phyloP scores from a whole-genome alignment of 53 echinoderm and acorn worm genomes.

The Crossaster papposus region DNA sequence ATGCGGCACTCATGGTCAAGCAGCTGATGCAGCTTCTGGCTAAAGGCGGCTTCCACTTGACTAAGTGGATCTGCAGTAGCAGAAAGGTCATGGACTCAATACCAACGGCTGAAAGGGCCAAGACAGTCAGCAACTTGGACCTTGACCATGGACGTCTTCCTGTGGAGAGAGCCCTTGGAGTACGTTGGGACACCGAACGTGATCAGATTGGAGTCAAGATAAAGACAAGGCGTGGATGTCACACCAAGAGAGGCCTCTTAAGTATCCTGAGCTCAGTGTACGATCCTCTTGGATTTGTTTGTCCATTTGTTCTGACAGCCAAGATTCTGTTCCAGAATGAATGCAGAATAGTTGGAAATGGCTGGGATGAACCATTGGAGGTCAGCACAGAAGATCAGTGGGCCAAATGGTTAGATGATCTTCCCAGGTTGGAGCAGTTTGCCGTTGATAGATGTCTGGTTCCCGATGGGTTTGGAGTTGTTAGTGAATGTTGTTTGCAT shows the following conservation, averaged over 20 bases:
- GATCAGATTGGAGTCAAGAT: slow-evolving; percentile 49
- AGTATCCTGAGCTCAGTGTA: slow-evolving; percentile 60
- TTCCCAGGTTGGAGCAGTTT: slow-evolving; percentile 38
- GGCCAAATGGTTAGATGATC: slow-evolving; percentile 33
- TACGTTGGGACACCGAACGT: slow-evolving; percentile 33
- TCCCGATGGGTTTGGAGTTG: slow-evolving; percentile 26
- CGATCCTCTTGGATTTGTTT: slow-evolving; percentile 57
- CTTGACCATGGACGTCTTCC: slow-evolving; percentile 59
- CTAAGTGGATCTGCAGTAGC: slow-evolving; percentile 61
- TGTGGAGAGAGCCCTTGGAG: slow-evolving; percentile 59
- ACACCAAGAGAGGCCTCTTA: slow-evolving; percentile 58
- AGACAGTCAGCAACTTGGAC: slow-evolving; percentile 39
- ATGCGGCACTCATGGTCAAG: slow-evolving; percentile 26
- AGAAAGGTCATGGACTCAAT: slow-evolving; percentile 41
- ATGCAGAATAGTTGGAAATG: slow-evolving; percentile 23
- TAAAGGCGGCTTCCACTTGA: slow-evolving; percentile 61
- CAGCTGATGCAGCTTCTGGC: slow-evolving; percentile 18
- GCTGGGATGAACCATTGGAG: slow-evolving; percentile 52
- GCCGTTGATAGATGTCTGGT: slow-evolving; percentile 33
- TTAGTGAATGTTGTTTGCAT: slow-evolving; percentile 23
- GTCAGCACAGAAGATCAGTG: background rate
- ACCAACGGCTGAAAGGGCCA: slow-evolving; percentile 45
- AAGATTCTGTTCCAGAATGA: slow-evolving; percentile 57
- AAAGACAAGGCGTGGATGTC: background rate
- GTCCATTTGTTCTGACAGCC: slow-evolving; percentile 49